A percentile compares a stretch with the other conserved stretches of the same genome.
These are phyloP conservation scores for Mesopsocus fuscifrons DNA, from an alignment of 2,888 invertebrate species.

Conservation along the genomic window DNA sequence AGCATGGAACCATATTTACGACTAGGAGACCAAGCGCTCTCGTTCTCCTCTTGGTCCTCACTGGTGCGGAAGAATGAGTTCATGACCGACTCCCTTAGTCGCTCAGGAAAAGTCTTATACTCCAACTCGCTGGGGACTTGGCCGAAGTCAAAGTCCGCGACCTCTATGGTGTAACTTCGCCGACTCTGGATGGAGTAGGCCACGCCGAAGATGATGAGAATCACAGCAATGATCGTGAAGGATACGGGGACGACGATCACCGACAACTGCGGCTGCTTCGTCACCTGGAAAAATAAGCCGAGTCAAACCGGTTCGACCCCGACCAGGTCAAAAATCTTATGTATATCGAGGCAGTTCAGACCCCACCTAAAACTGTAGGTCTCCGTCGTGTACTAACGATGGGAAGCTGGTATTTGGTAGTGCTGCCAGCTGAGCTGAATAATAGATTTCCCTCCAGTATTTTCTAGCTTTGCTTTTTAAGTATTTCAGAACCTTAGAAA, in stretches of 20 bases:
- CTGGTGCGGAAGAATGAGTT: slow-evolving; percentile 29
- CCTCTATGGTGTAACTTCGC: slow-evolving; percentile 49
- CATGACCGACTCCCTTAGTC: slow-evolving; percentile 57
- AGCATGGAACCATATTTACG: slow-evolving; percentile 21
- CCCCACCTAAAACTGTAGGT: no score
- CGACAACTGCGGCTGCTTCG: slow-evolving; percentile 62
- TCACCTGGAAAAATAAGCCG: slow-evolving; percentile 35
- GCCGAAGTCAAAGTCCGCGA: slow-evolving; percentile 81
- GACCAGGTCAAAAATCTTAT: no score
- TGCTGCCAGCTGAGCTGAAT: no score
- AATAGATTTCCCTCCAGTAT: slow-evolving; percentile 15
- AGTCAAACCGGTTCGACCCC: neutral
- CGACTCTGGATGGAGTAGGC: slow-evolving; percentile 71
- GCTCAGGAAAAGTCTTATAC: slow-evolving; percentile 70
- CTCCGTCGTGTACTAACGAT: no score
- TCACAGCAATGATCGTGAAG: slow-evolving; percentile 62
- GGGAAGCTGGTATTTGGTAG: no score
- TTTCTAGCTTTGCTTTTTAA: no score
- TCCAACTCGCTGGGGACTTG: slow-evolving; percentile 60
- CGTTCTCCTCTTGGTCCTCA: slow-evolving; percentile 18
- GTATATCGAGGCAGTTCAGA: no score
- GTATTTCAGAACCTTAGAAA: no score
- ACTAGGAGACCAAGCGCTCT: slow-evolving; percentile 13
- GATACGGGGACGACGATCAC: slow-evolving; percentile 75
- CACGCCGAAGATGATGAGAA: slow-evolving; percentile 68